These are phyloP conservation scores for Ricordea florida DNA, from an alignment of 92 coral and sea anemone genomes.

Conservation along the genomic window DNA sequence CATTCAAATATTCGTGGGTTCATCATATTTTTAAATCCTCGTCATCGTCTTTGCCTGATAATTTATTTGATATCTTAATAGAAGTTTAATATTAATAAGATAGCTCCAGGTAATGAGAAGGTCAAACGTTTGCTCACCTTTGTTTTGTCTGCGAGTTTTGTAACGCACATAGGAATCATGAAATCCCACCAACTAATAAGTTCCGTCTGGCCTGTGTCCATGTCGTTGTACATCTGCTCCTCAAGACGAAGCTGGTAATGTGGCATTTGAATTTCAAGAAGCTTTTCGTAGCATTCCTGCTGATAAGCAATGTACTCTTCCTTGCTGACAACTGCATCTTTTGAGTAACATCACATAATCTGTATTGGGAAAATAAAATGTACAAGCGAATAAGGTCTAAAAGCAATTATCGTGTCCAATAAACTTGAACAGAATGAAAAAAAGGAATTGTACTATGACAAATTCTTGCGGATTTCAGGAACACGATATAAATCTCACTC, in stretches of 20 bases:
- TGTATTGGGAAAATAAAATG: too few species aligned
- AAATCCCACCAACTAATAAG: conserved; percentile 68
- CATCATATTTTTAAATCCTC: too few species aligned
- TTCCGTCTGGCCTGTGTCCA: conserved; percentile 43
- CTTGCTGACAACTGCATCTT: conserved; percentile 50
- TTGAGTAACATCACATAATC: neutral
- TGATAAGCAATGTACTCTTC: conserved; percentile 46
- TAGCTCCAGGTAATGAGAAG: too few species aligned
- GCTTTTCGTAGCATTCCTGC: conserved; percentile 7
- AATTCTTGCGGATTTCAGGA: too few species aligned
- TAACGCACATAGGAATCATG: conserved; percentile 46
- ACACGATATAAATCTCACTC: too few species aligned
- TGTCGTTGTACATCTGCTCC: conserved; percentile 28
- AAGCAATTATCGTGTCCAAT: too few species aligned
- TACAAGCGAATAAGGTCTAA: neutral
- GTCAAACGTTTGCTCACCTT: conserved; percentile 3
- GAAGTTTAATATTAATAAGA: too few species aligned
- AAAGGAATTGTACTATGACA: too few species aligned
- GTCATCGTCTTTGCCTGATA: too few species aligned
- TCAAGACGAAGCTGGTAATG: conserved; percentile 20
- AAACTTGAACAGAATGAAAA: too few species aligned
- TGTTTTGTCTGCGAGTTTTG: conserved; percentile 11
- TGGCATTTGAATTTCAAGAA: conserved; percentile 41
- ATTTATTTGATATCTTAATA: too few species aligned
- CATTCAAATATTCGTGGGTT: too few species aligned